Conservation (phyloP, 2,113 vertebrate genomes). For the Poecilia latipinna region DNA sequence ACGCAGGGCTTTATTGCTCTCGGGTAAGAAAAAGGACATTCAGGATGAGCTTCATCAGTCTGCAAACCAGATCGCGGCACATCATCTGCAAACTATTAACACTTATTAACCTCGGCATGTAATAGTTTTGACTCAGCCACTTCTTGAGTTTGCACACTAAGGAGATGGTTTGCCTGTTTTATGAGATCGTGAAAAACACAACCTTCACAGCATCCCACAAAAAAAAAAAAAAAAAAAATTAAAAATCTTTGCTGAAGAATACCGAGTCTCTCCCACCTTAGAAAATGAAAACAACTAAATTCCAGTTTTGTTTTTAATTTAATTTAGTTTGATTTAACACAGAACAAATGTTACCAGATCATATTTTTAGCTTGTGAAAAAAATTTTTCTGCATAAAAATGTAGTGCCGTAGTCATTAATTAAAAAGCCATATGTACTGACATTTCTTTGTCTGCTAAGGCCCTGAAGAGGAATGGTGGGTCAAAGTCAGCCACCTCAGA, state of each 20-base stretch:
- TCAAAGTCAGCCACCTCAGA: too few species aligned
- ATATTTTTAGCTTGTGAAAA: neutral
- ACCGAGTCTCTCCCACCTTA: too few species aligned
- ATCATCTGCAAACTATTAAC: neutral
- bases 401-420: too few species aligned
- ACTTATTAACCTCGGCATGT: neutral
- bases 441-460: too few species aligned
- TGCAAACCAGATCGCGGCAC: neutral
- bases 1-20: conserved; percentile 31
- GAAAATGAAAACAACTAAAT: too few species aligned
- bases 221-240: neutral
- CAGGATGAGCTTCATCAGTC: conserved; percentile 35
- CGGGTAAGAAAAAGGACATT: conserved; percentile 31
- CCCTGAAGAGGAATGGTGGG: too few species aligned
- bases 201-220: neutral
- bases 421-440: too few species aligned
- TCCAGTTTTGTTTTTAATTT: too few species aligned
- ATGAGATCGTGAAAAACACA: neutral
- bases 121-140: neutral
- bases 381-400: too few species aligned
- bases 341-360: neutral
- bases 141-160: neutral
- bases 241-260: neutral
- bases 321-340: too few species aligned
- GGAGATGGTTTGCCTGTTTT: neutral